phyloP scores from a whole-genome alignment of 2,113 vertebrate species.

The Leucosticte australis region DNA sequence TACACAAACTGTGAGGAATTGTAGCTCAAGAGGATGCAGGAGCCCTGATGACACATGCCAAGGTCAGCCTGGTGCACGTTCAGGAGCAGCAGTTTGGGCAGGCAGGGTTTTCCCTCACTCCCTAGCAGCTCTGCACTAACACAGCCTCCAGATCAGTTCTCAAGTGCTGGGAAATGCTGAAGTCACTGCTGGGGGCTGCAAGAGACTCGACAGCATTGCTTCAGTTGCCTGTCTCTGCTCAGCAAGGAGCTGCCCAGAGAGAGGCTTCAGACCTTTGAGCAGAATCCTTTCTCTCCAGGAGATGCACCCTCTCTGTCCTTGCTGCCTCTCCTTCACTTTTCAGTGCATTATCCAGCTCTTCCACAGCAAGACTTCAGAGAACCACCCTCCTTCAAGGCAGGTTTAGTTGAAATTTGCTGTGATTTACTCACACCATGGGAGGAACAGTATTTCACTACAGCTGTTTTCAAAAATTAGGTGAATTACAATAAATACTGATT shows the following conservation, averaged over 20 bases:
- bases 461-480: not conserved
- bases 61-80: not conserved
- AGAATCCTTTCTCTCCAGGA: not conserved
- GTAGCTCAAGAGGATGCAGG: not conserved
- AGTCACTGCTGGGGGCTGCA: not conserved
- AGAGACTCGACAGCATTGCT: not conserved
- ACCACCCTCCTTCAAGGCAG: not conserved
- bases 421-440: not conserved
- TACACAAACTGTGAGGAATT: not conserved
- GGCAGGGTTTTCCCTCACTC: accelerated
- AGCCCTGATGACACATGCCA: accelerated
- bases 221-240: not conserved
- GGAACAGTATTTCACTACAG: not conserved
- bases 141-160: not conserved
- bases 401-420: not conserved
- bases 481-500: not conserved
- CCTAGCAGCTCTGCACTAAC: not conserved
- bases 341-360: not conserved
- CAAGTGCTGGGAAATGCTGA: not conserved
- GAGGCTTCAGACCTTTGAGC: not conserved
- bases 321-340: not conserved
- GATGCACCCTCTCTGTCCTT: not conserved
- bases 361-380: not conserved
- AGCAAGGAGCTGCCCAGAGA: not conserved
- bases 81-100: not conserved